Conservation (phyloP, 2,113 vertebrate genomes). For the Campylorhamphus procurvoides region DNA sequence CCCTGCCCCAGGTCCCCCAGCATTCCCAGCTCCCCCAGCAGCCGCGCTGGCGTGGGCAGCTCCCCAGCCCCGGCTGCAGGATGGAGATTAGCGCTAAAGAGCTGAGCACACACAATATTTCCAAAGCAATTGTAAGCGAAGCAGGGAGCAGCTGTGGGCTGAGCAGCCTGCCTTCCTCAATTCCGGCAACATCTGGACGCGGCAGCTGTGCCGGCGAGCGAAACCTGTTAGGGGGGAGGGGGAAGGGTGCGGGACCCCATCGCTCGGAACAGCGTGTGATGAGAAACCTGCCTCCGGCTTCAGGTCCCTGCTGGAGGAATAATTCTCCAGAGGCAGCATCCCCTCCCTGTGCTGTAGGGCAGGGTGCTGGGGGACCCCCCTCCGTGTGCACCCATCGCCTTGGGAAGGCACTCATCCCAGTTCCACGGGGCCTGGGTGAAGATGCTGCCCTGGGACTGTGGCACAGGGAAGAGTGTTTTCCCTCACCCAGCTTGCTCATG, state of each 20-base stretch:
- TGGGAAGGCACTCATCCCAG: fast-evolving
- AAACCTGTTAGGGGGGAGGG: conserved; percentile 26
- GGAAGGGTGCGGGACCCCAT: neutral
- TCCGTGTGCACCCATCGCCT: fast-evolving
- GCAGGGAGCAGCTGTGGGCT: conserved; percentile 62
- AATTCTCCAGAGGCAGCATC: neutral
- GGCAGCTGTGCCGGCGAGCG: conserved; percentile 18
- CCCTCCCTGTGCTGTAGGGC: neutral
- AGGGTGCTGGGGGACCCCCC: neutral
- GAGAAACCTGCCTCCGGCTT: neutral
- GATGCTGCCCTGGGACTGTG: neutral
- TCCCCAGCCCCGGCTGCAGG: neutral
- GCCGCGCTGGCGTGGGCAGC: neutral
- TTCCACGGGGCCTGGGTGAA: neutral
- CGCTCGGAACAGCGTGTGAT: fast-evolving
- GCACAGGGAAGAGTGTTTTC: neutral
- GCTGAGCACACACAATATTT: conserved; percentile 39
- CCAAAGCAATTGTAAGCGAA: conserved; percentile 40
- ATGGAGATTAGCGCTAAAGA: conserved; percentile 27
- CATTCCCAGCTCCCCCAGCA: neutral
- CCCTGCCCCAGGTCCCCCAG: neutral
- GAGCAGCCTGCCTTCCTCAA: conserved; percentile 28
- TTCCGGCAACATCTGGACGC: conserved; percentile 47
- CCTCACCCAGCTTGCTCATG: neutral
- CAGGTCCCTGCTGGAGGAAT: fast-evolving